Base-by-base conservation (phyloP, 92 coral and sea anemone species). In the Phenganax marumi region DNA sequence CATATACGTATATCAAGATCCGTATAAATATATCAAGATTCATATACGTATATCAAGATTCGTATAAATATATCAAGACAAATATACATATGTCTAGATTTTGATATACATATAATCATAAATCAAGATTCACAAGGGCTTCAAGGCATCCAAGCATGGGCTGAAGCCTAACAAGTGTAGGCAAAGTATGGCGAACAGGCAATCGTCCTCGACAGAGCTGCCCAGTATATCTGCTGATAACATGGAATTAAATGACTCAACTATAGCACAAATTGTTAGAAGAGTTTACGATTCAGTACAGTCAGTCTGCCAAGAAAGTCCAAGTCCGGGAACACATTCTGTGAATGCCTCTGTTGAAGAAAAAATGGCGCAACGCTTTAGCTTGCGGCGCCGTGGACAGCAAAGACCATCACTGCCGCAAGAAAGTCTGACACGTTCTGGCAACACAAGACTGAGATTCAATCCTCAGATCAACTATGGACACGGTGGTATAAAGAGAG, bases 231-330 rank as follows among this genome's bases (percentile, higher is more conserved):
- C 10, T 1, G 70, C 23, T 64, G 12, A 64, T 64, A 24, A 33
- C 25, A 7, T 64, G 13, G 47, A 64, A 64, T 46, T 64, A 64
- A 64, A 64, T 64, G 70, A 64, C 16, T 64, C 70, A 64, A 64
- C 70, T 17, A 7, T 64, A 64, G 21, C 70, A 64, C 43, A 13
- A 64, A 64, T 64, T 17, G 70, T 64, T 6, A 64, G 70, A 64
- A 64, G 70, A 46, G 70, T 64, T 21, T 64, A 64, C 26, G 70
- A 64, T 46, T 64, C 70, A 64, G 25, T 64, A 46, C 70, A 64
- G 43, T 64, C 70, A 13, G 47, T 6, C 23, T 22, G 7, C 26
- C 43, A 64, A 64, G 70, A 64, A 64, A 64, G 70, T 43, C 70
- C 70, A 7, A 17, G 47, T 19, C 70, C 70, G 25, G 70, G 12